Percentiles rank a stretch among this genome's conserved stretches.
Conservation (phyloP, 2,113 vertebrate species). For the Puntigrus tetrazona region DNA sequence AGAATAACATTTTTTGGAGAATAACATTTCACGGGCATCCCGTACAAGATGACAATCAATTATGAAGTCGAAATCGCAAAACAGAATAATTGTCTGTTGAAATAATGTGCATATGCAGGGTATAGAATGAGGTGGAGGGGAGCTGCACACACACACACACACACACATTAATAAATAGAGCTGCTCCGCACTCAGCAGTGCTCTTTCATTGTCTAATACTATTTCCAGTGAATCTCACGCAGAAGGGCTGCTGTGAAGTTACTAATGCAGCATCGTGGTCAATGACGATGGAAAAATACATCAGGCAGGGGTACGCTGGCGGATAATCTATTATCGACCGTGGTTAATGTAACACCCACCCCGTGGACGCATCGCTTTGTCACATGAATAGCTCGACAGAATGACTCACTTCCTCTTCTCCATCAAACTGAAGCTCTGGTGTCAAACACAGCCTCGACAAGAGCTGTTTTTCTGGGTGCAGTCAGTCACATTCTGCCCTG, state of each 20-base stretch:
- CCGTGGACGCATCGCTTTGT: constrained; percentile 44
- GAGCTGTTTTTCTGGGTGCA: background rate
- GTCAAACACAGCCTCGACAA: constrained; percentile 18
- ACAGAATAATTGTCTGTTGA: background rate
- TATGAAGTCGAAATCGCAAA: background rate
- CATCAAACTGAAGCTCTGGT: constrained; percentile 28
- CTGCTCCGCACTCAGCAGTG: background rate
- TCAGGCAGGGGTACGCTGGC: background rate
- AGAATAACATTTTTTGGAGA: background rate
- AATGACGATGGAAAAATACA: background rate
- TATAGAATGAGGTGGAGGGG: background rate
- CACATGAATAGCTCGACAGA: constrained; percentile 49
- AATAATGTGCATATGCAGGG: background rate
- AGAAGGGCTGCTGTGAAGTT: background rate
- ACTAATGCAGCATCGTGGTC: background rate
- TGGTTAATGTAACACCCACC: constrained; percentile 37
- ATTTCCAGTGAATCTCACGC: background rate
- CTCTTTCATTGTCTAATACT: background rate
- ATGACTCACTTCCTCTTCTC: constrained; percentile 60
- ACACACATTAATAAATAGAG: background rate
- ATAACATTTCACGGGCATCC: background rate
- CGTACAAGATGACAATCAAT: background rate
- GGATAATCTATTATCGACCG: constrained; percentile 23
- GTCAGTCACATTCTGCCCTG: background rate
- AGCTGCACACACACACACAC: background rate